A percentile compares a stretch with the other conserved stretches of the same genome.
Evolutionary conservation across 1,140 invertebrate species (phyloP).

Genomic region (Psix sp.): DNA sequence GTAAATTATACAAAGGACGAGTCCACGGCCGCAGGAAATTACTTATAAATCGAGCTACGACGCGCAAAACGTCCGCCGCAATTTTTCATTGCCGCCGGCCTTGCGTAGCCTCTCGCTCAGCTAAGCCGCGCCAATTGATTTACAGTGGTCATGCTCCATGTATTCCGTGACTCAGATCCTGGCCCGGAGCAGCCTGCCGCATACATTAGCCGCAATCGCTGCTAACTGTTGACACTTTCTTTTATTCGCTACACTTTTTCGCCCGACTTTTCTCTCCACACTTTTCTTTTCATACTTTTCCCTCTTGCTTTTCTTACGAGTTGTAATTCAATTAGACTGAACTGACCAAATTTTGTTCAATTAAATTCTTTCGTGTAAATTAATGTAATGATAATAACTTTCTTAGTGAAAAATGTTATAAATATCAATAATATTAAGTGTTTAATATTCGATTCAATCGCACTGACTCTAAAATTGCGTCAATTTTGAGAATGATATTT

Average conservation of each 20-base stretch:
- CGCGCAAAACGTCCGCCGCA: slow-evolving; percentile 27
- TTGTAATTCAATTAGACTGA: no score
- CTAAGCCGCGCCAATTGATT: slow-evolving; percentile 47
- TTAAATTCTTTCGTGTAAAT: no score
- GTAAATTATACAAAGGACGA: slow-evolving; percentile 56
- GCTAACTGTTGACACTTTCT: slow-evolving; percentile 44
- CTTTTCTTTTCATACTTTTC: no score
- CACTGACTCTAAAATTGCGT: no score
- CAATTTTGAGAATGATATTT: no score
- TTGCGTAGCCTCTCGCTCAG: slow-evolving; percentile 28
- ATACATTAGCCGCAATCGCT: slow-evolving; percentile 44
- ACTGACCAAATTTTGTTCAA: no score
- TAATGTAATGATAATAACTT: no score
- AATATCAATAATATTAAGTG: no score
- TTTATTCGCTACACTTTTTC: slow-evolving; percentile 21
- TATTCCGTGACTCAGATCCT: slow-evolving; percentile 53
- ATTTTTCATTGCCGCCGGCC: slow-evolving; percentile 50
- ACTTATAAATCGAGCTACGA: slow-evolving; percentile 39
- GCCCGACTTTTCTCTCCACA: no score
- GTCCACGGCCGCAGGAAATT: slow-evolving; percentile 34
- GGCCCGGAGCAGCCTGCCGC: slow-evolving; percentile 29
- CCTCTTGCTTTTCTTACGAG: no score
- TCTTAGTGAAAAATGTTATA: no score
- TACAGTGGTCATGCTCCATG: slow-evolving; percentile 53
- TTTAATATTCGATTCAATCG: no score